Base-by-base conservation (phyloP, 2,113 vertebrate genomes). In the Tretioscincus oriximinensis region DNA sequence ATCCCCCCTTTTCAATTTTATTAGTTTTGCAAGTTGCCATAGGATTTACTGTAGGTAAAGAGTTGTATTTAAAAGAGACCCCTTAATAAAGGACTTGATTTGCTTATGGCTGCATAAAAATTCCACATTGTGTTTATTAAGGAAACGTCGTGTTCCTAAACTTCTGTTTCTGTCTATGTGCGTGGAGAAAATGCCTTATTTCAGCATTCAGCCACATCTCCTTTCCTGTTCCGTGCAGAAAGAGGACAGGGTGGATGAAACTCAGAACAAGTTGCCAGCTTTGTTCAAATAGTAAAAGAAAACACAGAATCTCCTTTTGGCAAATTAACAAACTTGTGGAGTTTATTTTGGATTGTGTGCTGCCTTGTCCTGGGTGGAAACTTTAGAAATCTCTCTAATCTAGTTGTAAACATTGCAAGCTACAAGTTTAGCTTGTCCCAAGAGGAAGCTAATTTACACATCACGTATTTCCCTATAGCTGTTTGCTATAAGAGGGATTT, bases 261-360 rank as follows among this genome's bases (percentile, higher is more conserved):
- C 76, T 81, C 54, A 35, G 73, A 85, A 81, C 49, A 77, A 67
- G 61, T 80, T 84, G 80, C 80, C 88, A 88, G 63, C 82, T 60
- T 76, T 67, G 24, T 73, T 87, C 75, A 4, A 4, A 76, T 73
- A 22, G 51, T 66, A 81, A 84, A 73, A 68, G 60, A 61, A 88
- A 84, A 81, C 68, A 78, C 3, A 45, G 1, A 0, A 67, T 87
- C n/a, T 64, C 72, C 67, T 70, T 83, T 83, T 84, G 84, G 84
- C 86, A 90, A 85, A 86, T 68, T 47, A 79, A 45, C 22, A 61
- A 49, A 49, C 24, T 65, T 71, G 73, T 86, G 51, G 18, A 63
- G 81, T 87, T 73, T 84, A 82, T 85, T 73, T 77, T 7, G 63
- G 80, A 73, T 12, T 64, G 0, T 72, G 41, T 1, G 1, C 54